Evolutionary conservation across 92 coral and sea anemone species (phyloP), one percentile per base, ranked within the genome.

Genomic region (Parazoanthus darwini): DNA sequence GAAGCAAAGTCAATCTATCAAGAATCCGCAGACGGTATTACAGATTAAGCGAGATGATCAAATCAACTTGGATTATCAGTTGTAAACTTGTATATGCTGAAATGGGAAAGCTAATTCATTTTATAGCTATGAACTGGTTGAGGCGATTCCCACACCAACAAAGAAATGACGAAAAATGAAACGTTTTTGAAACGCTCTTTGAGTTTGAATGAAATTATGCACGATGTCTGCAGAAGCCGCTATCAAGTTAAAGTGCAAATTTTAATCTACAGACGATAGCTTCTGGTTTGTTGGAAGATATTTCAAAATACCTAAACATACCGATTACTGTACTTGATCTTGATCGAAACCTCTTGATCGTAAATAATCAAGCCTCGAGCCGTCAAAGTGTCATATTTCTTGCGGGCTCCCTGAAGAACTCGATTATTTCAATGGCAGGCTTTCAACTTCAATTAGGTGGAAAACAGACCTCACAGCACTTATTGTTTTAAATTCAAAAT

Each of bases 1-100:
- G 59, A 10, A 78, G 82, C 37, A 72, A 72, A 72, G 77, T 72
- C 77, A 72, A 72, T 72, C 33, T 33, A 13, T 29, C 66, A 54
- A 80, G 58, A 80, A 51, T 8, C 59, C 82, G 85, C 26, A 54
- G 36, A 58, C 71, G 46, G 38, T 6, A 10, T 29, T 29, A 23
- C 33, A 26, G 80, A 10, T 48, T 18, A 36, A 79, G 36, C 8
- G 48, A 35, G 26, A 22, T 78, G 63, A n/a, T 23, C 5, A 15
- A 23, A 78, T n/a, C 33, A 78, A 43, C 58, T 43, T 78, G 37
- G 70, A 63, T 63, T 63, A 63, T 20, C 70, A 63, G 25, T 6
- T 22, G 70, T 63, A 63, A 63, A 63, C 70, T 63, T 63, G 7
- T 63, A 63, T 48, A 48, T 6, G 59, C 48, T 78, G n/a, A 78